These are phyloP conservation scores for Amphibalanus amphitrite DNA, from an alignment of 1,140 invertebrate genomes.

Conservation along the genomic window DNA sequence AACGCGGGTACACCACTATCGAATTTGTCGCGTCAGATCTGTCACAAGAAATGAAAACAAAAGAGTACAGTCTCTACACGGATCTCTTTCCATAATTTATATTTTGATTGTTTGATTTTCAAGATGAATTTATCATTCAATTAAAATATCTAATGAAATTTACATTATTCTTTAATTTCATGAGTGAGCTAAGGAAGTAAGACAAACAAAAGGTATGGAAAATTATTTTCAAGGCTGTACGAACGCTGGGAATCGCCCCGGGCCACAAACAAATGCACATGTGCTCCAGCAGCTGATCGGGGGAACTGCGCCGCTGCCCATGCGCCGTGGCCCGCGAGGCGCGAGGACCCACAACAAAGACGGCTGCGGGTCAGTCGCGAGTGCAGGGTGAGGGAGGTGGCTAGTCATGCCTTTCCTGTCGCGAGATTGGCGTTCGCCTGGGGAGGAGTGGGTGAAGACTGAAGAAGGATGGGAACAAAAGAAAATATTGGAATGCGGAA, in stretches of 20 bases:
- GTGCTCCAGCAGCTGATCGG: not conserved
- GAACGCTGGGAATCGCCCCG: not conserved
- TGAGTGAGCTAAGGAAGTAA: too few species aligned
- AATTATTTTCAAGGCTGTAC: not conserved
- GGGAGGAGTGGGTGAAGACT: conserved; percentile 95
- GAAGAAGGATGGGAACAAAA: conserved; percentile 90
- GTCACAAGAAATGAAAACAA: not conserved
- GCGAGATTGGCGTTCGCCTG: conserved; percentile 83
- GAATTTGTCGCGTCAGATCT: too few species aligned
- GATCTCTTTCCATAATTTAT: not conserved
- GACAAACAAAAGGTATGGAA: too few species aligned
- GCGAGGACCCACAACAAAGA: not conserved
- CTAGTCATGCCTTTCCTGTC: conserved; percentile 82
- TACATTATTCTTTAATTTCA: too few species aligned
- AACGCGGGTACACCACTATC: too few species aligned
- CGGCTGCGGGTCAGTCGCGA: not conserved
- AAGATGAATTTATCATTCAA: too few species aligned
- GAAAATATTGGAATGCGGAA: conserved; percentile 47
- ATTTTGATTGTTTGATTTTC: too few species aligned
- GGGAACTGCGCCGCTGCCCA: not conserved
- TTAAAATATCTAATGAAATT: too few species aligned
- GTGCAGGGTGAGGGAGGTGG: not conserved
- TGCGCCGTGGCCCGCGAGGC: not conserved
- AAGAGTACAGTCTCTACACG: not conserved
- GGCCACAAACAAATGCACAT: not conserved